phyloP scores from a whole-genome alignment of 2,113 vertebrate genomes.

The Melanotaenia duboulayi region DNA sequence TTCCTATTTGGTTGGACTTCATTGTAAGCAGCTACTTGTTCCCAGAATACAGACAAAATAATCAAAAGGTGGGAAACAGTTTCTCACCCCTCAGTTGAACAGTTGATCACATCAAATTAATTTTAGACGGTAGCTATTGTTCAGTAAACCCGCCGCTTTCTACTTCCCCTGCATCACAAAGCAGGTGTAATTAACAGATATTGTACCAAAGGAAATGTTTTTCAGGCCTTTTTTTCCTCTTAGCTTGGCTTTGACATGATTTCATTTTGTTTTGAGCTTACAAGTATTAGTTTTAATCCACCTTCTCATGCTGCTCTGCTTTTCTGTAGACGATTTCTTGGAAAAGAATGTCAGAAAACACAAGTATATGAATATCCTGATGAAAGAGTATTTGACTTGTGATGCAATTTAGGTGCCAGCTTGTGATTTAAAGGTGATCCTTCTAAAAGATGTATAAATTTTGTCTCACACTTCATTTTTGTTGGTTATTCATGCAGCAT shows the following conservation, averaged over 20 bases:
- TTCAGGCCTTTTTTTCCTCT: not conserved
- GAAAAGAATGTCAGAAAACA: not conserved
- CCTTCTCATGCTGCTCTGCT: not conserved
- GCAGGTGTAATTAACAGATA: not conserved
- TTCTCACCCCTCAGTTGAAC: not conserved
- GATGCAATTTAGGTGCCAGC: not conserved
- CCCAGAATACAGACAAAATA: slow-evolving; percentile 5
- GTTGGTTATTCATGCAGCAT: not conserved
- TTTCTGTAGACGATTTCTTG: slow-evolving; percentile 3
- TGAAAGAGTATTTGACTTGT: not conserved
- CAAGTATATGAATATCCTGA: not conserved
- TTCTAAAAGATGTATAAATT: not conserved
- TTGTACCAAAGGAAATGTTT: not conserved
- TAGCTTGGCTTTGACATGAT: not conserved
- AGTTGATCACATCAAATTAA: not conserved
- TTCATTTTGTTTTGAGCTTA: slow-evolving; percentile 18
- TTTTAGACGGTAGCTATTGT: not conserved
- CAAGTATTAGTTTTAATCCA: slow-evolving; percentile 9
- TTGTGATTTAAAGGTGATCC: not conserved
- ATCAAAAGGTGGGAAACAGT: not conserved
- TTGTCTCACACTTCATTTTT: slow-evolving; percentile 24
- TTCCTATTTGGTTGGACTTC: not conserved
- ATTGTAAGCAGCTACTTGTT: not conserved
- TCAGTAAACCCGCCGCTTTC: not conserved
- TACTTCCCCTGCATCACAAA: not conserved